phyloP scores from a whole-genome alignment of 1,140 invertebrate species.

The Penaeus chinensis region DNA sequence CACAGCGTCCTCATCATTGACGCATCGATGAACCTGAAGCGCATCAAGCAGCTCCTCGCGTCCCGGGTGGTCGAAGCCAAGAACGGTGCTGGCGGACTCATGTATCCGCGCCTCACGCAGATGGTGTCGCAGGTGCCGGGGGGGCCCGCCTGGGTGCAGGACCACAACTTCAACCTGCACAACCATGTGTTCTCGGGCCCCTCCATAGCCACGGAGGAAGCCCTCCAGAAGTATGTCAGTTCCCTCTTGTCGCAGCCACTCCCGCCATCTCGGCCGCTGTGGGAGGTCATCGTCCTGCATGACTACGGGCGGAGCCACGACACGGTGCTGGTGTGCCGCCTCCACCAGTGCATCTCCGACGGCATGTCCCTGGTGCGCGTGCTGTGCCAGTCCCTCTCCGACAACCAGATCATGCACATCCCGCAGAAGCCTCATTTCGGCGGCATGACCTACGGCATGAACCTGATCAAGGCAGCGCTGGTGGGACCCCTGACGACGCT shows the following conservation, averaged over 20 bases:
- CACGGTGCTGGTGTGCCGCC: slow-evolving; percentile 71
- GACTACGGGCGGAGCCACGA: slow-evolving; percentile 69
- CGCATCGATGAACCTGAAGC: slow-evolving; percentile 68
- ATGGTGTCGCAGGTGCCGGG: slow-evolving; percentile 68
- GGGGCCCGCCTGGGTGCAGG: slow-evolving; percentile 71
- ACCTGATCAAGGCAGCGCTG: slow-evolving; percentile 70
- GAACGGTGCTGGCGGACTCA: slow-evolving; percentile 67
- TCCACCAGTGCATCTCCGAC: slow-evolving; percentile 74
- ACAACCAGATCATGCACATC: slow-evolving; percentile 68
- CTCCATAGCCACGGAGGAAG: slow-evolving; percentile 66
- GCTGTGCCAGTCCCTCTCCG: slow-evolving; percentile 71
- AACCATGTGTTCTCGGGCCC: slow-evolving; percentile 72
- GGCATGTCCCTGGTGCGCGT: slow-evolving; percentile 72
- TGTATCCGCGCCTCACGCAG: slow-evolving; percentile 71
- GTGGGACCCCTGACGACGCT: slow-evolving; percentile 72
- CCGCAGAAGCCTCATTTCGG: slow-evolving; percentile 69
- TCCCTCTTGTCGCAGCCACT: slow-evolving; percentile 69
- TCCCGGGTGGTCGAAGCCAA: slow-evolving; percentile 69
- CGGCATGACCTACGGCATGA: slow-evolving; percentile 68
- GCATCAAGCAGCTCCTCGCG: slow-evolving; percentile 69
- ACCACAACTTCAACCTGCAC: slow-evolving; percentile 71
- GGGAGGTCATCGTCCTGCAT: slow-evolving; percentile 73
- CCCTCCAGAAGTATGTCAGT: slow-evolving; percentile 70
- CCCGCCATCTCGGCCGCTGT: slow-evolving; percentile 70
- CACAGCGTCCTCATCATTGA: slow-evolving; percentile 72